These are phyloP conservation scores for Prolemur simus DNA, from an alignment of 2,113 vertebrate species.

Conservation along the genomic window DNA sequence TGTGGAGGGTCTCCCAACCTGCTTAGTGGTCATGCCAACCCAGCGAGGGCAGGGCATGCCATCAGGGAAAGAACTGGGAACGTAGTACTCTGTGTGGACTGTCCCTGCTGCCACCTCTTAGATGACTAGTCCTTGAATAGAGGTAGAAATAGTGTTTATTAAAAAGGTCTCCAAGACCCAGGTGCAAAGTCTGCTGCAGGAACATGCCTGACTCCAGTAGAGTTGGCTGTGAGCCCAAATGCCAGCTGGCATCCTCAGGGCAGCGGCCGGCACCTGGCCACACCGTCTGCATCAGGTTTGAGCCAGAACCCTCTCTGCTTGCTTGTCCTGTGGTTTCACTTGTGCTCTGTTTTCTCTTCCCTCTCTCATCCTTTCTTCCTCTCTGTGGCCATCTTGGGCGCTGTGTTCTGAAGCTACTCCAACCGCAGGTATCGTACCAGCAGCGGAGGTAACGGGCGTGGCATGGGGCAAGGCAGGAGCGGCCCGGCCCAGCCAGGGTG, in stretches of 20 bases:
- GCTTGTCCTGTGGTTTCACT: conserved; percentile 75
- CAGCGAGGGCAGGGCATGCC: neutral
- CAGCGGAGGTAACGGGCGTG: conserved; percentile 89
- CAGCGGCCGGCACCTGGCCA: neutral
- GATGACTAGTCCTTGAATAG: neutral
- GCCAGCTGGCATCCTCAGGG: neutral
- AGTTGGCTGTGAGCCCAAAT: neutral
- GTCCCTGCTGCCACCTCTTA: neutral
- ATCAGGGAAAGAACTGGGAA: neutral
- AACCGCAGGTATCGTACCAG: conserved; percentile 90
- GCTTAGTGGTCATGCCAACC: neutral
- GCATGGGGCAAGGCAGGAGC: conserved; percentile 47
- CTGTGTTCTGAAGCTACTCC: conserved; percentile 89
- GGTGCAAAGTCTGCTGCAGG: neutral
- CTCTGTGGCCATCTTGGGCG: conserved; percentile 81
- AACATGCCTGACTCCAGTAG: neutral
- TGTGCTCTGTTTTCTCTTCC: conserved; percentile 83
- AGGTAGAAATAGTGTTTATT: neutral
- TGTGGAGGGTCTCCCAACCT: neutral
- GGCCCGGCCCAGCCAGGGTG: conserved; percentile 3
- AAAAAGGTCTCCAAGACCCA: neutral
- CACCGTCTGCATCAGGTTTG: neutral
- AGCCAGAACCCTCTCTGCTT: neutral
- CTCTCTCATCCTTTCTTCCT: conserved; percentile 72
- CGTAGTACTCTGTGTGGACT: fast-evolving